Percentiles rank a stretch among this genome's conserved stretches.
Conservation (phyloP, 64 coral and sea anemone genomes). For the Hydrozoanthus tunicans region DNA sequence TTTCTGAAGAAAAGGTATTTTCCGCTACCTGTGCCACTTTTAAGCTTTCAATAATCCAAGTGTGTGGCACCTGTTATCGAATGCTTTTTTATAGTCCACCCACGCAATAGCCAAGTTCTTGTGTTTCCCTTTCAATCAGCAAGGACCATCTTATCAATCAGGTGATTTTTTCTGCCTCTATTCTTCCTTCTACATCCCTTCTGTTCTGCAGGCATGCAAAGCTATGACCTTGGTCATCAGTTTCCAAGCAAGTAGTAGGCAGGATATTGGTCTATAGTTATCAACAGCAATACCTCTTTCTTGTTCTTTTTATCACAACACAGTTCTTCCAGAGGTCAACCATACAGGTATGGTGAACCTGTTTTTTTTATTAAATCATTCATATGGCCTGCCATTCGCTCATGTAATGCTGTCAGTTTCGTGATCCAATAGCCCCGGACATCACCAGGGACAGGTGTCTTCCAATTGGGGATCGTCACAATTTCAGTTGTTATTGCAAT, state of each 20-base stretch:
- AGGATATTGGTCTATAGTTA: neutral
- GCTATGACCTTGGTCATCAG: neutral
- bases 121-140: neutral
- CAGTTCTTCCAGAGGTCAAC: slow-evolving; percentile 63
- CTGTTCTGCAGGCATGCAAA: slow-evolving; percentile 16
- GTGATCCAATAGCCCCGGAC: slow-evolving; percentile 36
- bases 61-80: neutral
- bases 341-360: slow-evolving; percentile 47
- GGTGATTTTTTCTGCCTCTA: slow-evolving; percentile 11
- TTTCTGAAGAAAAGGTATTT: neutral
- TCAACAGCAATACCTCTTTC: slow-evolving; percentile 19
- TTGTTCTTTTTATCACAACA: slow-evolving; percentile 48
- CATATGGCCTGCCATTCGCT: slow-evolving; percentile 18
- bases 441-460: slow-evolving; percentile 35
- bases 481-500: slow-evolving; percentile 61
- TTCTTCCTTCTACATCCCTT: neutral
- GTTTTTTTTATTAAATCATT: slow-evolving; percentile 44
- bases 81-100: slow-evolving; percentile 16
- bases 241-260: neutral
- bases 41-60: slow-evolving; percentile 18
- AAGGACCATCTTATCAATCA: slow-evolving; percentile 41
- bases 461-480: slow-evolving; percentile 53
- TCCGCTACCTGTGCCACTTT: slow-evolving; percentile 14
- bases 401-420: neutral
- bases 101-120: slow-evolving; percentile 6